These are phyloP conservation scores for Erynnis tages DNA, from an alignment of 2,888 invertebrate genomes.

Conservation along the genomic window DNA sequence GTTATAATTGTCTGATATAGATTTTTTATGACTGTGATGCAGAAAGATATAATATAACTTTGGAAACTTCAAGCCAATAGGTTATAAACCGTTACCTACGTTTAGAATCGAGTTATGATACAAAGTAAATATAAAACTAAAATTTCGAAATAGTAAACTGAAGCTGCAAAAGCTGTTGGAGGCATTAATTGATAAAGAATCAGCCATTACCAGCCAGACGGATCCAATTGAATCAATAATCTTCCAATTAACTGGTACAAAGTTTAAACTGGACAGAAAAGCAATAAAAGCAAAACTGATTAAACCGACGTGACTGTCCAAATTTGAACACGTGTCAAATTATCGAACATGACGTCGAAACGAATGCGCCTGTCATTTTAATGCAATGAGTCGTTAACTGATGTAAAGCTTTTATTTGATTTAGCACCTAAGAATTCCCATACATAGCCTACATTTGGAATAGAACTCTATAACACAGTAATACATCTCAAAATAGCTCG, in stretches of 20 bases:
- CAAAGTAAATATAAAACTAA: no score
- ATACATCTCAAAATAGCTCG: slow-evolving; percentile 8
- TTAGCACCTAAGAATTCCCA: slow-evolving; percentile 17
- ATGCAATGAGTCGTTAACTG: slow-evolving; percentile 30
- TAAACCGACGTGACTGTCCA: slow-evolving; percentile 33
- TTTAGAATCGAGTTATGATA: no score
- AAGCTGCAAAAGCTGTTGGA: background rate
- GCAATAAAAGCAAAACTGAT: slow-evolving; percentile 31
- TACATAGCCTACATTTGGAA: background rate
- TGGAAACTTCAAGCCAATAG: no score
- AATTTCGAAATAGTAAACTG: background rate
- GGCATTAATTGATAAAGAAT: slow-evolving; percentile 1
- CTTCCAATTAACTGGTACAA: slow-evolving; percentile 17
- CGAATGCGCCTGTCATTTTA: slow-evolving; percentile 32
- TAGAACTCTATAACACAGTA: background rate
- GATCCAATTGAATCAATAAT: slow-evolving; percentile 19
- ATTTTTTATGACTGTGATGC: no score
- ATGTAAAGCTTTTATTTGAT: slow-evolving; percentile 29
- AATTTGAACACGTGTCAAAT: slow-evolving; percentile 38
- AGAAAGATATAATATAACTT: no score
- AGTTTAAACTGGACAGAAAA: slow-evolving; percentile 6
- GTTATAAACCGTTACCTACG: no score
- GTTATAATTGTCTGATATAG: no score
- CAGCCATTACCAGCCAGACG: slow-evolving; percentile 5
- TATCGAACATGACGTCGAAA: slow-evolving; percentile 39